Conservation (phyloP, 2,113 vertebrate species). For the Thomomys bottae region DNA sequence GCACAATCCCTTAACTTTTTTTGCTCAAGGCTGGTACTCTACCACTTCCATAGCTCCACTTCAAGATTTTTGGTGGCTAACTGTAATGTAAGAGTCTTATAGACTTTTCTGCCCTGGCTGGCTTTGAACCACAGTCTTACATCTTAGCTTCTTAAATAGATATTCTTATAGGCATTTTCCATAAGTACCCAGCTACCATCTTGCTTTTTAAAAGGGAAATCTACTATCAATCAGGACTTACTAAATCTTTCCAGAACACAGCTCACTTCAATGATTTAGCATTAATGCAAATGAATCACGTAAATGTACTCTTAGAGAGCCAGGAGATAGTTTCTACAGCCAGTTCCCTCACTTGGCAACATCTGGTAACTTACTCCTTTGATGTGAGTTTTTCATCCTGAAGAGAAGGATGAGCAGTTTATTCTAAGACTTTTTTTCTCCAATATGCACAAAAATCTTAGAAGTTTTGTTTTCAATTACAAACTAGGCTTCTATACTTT, state of each 20-base stretch:
- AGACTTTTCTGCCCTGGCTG: no score
- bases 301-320: neutral
- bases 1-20: no score
- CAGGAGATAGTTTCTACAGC: neutral
- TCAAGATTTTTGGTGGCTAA: no score
- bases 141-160: no score
- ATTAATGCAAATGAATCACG: slow-evolving; percentile 2
- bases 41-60: no score
- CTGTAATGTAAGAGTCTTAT: no score
- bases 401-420: neutral
- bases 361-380: neutral
- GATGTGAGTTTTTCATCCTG: neutral
- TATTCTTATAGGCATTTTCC: no score
- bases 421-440: neutral
- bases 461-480: neutral
- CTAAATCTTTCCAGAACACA: neutral
- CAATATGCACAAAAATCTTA: neutral
- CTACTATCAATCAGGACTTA: neutral
- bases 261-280: slow-evolving; percentile 17
- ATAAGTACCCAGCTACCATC: no score
- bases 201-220: neutral
- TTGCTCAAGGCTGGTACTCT: no score
- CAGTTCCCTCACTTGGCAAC: neutral
- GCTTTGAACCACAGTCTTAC: no score
- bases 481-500: neutral